phyloP scores from a whole-genome alignment of 2,797 vertebrate genomes.

The Darevskia mixta region DNA sequence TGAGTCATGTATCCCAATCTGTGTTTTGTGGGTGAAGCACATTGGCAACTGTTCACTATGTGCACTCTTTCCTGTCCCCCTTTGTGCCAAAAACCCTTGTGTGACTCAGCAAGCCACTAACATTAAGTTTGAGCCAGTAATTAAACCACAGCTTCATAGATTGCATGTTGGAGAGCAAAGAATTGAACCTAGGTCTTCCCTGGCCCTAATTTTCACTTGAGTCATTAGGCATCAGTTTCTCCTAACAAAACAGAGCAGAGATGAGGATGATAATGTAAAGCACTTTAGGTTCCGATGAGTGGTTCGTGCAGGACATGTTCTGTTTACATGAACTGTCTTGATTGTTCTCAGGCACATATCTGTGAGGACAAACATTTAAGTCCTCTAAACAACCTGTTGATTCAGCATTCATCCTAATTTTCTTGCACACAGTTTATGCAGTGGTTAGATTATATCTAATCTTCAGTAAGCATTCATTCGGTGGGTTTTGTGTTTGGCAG shows the following conservation, averaged over 20 bases:
- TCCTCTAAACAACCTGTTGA: no score
- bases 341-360: background rate
- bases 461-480: no score
- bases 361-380: background rate
- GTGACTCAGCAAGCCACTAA: constrained; percentile 4
- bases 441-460: no score
- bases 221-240: constrained; percentile 7
- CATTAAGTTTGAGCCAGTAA: background rate
- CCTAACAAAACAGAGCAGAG: background rate
- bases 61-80: background rate
- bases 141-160: background rate
- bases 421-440: no score
- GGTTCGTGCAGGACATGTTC: background rate
- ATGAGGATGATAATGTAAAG: background rate
- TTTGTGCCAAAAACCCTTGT: background rate
- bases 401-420: no score
- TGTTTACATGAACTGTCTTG: background rate
- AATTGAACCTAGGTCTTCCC: background rate
- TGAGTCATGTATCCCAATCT: constrained; percentile 3
- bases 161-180: background rate
- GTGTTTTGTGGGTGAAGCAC: constrained; percentile 16
- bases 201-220: background rate
- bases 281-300: background rate
- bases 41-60: background rate
- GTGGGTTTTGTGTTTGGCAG: no score